Percentiles rank a stretch among this genome's conserved stretches.
Conservation (phyloP, 2,797 vertebrate species). For the Siniperca obscura region DNA sequence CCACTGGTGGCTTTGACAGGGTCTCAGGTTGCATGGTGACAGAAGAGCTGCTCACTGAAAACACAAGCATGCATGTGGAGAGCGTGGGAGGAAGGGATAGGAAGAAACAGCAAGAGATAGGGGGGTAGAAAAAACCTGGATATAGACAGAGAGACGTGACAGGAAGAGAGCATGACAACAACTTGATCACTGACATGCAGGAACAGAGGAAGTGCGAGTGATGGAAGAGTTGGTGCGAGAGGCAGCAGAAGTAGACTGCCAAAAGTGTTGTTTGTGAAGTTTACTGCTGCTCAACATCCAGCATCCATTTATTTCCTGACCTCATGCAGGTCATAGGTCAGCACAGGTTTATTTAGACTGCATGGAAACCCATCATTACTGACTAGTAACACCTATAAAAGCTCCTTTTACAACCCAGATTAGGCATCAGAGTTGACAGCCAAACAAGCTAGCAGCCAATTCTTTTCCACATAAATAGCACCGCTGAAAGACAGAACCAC, state of each 20-base stretch:
- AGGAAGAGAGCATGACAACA: constrained; percentile 39
- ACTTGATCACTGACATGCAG: constrained; percentile 21
- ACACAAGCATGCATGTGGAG: constrained; percentile 33
- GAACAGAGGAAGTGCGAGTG: constrained; percentile 39
- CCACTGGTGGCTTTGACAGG: constrained; percentile 53
- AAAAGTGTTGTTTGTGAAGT: constrained; percentile 23
- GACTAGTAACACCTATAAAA: constrained; percentile 27
- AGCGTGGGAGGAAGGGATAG: constrained; percentile 39
- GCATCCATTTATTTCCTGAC: constrained; percentile 25
- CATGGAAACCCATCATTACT: constrained; percentile 40
- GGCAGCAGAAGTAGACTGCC: background rate
- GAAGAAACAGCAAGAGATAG: constrained; percentile 16
- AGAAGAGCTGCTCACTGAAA: constrained; percentile 53
- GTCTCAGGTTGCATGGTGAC: constrained; percentile 59
- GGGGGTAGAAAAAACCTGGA: constrained; percentile 12
- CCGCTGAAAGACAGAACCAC: constrained; percentile 25
- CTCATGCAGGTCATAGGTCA: constrained; percentile 30
- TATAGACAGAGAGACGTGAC: constrained; percentile 39
- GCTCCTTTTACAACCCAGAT: constrained; percentile 30
- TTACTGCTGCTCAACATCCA: constrained; percentile 33
- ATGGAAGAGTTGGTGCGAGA: constrained; percentile 17
- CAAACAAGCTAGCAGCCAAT: constrained; percentile 28
- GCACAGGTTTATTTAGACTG: constrained; percentile 37
- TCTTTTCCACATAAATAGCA: constrained; percentile 32
- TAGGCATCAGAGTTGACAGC: constrained; percentile 37